These are phyloP conservation scores for Elanus axillaris DNA, from an alignment of 2,113 vertebrate genomes.

Conservation along the genomic window DNA sequence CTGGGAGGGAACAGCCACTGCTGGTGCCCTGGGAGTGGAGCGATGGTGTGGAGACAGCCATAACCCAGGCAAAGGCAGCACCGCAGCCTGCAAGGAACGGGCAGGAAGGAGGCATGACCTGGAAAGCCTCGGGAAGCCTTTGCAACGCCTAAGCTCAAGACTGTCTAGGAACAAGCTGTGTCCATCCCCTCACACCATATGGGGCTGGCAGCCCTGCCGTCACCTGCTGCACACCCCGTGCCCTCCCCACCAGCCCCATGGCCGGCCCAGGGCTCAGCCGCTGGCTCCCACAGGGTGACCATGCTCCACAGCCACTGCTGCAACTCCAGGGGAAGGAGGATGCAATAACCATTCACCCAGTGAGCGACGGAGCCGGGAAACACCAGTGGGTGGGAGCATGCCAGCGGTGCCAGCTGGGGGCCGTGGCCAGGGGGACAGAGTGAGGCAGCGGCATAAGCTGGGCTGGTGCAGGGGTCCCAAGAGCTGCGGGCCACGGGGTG, in stretches of 20 bases:
- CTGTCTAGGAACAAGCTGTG: not conserved
- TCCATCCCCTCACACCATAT: fast-evolving
- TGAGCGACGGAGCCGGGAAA: fast-evolving
- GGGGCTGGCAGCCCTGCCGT: not conserved
- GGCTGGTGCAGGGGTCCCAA: fast-evolving
- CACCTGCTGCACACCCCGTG: fast-evolving
- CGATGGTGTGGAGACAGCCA: fast-evolving
- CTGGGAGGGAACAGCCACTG: not conserved
- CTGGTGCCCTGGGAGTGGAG: fast-evolving
- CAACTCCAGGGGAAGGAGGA: not conserved
- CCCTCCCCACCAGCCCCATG: not conserved
- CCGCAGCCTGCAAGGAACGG: fast-evolving
- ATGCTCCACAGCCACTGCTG: fast-evolving
- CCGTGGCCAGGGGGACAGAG: fast-evolving
- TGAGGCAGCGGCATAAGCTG: not conserved
- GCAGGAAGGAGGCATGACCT: not conserved
- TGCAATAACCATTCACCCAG: not conserved
- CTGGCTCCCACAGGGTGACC: not conserved
- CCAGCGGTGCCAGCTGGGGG: fast-evolving
- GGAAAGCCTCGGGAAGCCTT: not conserved
- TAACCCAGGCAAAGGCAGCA: not conserved
- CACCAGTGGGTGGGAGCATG: fast-evolving
- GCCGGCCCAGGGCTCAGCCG: not conserved
- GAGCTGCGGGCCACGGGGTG: fast-evolving
- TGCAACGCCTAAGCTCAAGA: not conserved